These are phyloP conservation scores for Bibio marci DNA, from an alignment of 2,888 invertebrate genomes.

Conservation along the genomic window DNA sequence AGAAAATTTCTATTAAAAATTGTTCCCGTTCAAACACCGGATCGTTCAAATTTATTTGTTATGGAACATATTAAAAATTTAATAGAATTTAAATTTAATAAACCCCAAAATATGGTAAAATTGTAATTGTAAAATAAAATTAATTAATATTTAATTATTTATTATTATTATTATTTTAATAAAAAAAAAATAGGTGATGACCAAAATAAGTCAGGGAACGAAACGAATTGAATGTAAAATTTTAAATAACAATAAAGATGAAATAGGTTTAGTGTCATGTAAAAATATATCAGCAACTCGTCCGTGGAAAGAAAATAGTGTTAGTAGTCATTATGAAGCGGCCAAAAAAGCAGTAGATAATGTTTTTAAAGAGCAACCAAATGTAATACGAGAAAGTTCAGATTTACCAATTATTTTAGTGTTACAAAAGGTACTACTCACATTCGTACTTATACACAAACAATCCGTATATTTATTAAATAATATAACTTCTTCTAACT, in stretches of 20 bases:
- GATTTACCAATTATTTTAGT: constrained; percentile 24
- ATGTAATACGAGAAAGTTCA: constrained; percentile 28
- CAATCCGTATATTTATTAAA: too few relatives aligned
- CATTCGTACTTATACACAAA: too few relatives aligned
- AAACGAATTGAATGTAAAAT: too few relatives aligned
- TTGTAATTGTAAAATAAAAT: neutral
- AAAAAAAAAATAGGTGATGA: too few relatives aligned
- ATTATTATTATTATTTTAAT: neutral
- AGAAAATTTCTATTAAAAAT: constrained; percentile 24
- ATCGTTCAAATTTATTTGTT: constrained; percentile 10
- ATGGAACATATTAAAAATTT: constrained; percentile 17
- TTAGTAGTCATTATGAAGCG: constrained; percentile 25
- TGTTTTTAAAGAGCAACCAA: constrained; percentile 31
- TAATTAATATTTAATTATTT: neutral
- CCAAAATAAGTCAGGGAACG: too few relatives aligned
- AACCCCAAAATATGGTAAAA: neutral
- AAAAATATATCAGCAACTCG: constrained; percentile 18
- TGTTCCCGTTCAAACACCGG: constrained; percentile 25
- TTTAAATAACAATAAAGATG: constrained; percentile 7
- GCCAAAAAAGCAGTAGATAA: constrained; percentile 28
- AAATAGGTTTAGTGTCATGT: constrained; percentile 13
- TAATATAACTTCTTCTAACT: too few relatives aligned
- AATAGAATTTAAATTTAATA: constrained; percentile 4
- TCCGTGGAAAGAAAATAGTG: constrained; percentile 29
- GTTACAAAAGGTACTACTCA: constrained; percentile 19